Evolutionary conservation across 2,113 vertebrate species (phyloP).

Genomic region (Serilophus lunatus): DNA sequence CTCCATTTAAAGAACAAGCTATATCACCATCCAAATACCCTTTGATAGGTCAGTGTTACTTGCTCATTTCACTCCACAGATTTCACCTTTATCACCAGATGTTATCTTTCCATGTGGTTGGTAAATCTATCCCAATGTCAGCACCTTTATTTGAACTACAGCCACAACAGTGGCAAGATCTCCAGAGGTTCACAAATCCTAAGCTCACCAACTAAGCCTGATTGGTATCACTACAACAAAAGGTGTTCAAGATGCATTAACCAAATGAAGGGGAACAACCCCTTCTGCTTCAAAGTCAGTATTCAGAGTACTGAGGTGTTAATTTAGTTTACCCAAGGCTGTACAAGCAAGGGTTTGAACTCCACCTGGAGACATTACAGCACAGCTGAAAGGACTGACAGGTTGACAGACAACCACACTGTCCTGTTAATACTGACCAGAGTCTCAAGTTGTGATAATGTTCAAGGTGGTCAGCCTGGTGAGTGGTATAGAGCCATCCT

Average conservation of each 20-base stretch:
- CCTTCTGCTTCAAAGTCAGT: background rate
- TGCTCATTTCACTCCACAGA: background rate
- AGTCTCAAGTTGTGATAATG: background rate
- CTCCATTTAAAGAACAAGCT: background rate
- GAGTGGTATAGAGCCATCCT: background rate
- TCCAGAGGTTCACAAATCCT: background rate
- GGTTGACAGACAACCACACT: background rate
- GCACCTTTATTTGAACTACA: background rate
- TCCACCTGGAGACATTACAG: background rate
- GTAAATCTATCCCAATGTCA: background rate
- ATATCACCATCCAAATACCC: background rate
- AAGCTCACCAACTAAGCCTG: background rate
- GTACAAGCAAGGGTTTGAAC: background rate
- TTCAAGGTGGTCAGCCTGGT: background rate
- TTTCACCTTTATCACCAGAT: background rate
- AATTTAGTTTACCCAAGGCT: background rate
- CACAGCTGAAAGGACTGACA: background rate
- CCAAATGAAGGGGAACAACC: background rate
- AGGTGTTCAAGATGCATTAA: background rate
- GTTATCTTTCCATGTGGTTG: background rate
- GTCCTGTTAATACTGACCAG: background rate
- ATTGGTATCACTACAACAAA: background rate
- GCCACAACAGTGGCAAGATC: background rate
- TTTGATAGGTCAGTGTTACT: background rate
- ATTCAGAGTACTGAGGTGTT: background rate